These are phyloP conservation scores for Aphis gossypii DNA, from an alignment of 1,140 invertebrate genomes.

Conservation along the genomic window DNA sequence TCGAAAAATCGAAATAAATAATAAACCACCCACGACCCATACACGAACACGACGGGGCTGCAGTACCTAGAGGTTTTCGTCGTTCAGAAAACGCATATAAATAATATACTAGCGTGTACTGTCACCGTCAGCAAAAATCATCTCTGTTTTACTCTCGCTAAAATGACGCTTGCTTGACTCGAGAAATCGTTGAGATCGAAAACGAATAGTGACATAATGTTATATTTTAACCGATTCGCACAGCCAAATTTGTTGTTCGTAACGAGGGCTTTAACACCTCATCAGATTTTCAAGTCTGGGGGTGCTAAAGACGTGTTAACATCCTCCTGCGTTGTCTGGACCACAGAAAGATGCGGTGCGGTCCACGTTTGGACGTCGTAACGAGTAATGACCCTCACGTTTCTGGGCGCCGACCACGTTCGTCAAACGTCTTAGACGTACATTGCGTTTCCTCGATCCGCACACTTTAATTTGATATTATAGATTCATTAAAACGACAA, in stretches of 20 bases:
- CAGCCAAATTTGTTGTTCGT: not conserved
- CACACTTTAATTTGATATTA: not conserved
- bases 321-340: not conserved
- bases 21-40: constrained; percentile 23
- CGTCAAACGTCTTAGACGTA: not conserved
- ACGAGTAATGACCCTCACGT: too few species aligned
- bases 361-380: not conserved
- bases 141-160: not conserved
- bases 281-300: not conserved
- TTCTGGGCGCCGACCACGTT: not conserved
- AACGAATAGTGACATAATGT: too few species aligned
- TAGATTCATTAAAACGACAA: constrained; percentile 25
- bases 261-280: too few species aligned
- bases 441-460: not conserved
- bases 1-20: constrained; percentile 16
- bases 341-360: not conserved
- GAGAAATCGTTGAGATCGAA: not conserved
- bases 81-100: too few species aligned
- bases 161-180: not conserved
- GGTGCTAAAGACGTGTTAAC: not conserved
- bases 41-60: not conserved
- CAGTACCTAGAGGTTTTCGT: not conserved
- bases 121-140: too few species aligned
- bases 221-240: not conserved
- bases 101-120: too few species aligned